Evolutionary conservation across 2,888 invertebrate genomes (phyloP).

Genomic region (Myopa tessellatipennis): DNA sequence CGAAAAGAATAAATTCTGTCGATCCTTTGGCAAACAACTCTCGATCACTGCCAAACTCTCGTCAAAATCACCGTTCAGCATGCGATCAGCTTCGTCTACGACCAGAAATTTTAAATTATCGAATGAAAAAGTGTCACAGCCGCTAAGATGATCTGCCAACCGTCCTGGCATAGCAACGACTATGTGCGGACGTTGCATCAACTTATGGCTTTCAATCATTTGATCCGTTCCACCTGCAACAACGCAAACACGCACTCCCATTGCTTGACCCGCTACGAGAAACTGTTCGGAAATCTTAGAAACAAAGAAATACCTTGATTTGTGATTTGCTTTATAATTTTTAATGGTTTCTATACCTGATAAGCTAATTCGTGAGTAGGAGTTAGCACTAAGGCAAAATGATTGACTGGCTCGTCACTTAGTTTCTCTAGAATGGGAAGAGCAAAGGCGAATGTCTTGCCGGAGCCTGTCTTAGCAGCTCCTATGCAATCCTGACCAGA

Average conservation of each 20-base stretch:
- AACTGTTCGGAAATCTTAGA: conserved; percentile 94
- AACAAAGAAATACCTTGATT: conserved; percentile 51
- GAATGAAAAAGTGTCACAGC: conserved; percentile 85
- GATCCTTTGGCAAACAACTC: conserved; percentile 77
- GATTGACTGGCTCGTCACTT: conserved; percentile 94
- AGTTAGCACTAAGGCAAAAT: conserved; percentile 93
- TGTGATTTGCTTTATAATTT: not conserved
- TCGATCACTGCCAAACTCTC: conserved; percentile 86
- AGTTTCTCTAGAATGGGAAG: conserved; percentile 91
- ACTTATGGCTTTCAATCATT: conserved; percentile 85
- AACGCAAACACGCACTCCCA: conserved; percentile 84
- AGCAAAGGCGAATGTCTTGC: conserved; percentile 98
- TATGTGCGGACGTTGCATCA: conserved; percentile 89
- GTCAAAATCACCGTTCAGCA: conserved; percentile 83
- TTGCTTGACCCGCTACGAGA: conserved; percentile 87
- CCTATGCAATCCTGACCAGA: conserved; percentile 90
- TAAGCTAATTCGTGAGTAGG: conserved; percentile 94
- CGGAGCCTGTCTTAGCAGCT: conserved; percentile 97
- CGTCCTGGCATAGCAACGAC: conserved; percentile 97
- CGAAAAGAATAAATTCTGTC: conserved; percentile 92
- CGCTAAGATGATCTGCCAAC: conserved; percentile 90
- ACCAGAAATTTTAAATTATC: conserved; percentile 87
- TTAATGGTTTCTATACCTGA: conserved; percentile 68
- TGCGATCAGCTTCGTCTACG: conserved; percentile 93
- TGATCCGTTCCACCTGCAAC: conserved; percentile 97